These are phyloP conservation scores for Phenganax subtilis DNA, from an alignment of 92 coral and sea anemone genomes.

Conservation along the genomic window DNA sequence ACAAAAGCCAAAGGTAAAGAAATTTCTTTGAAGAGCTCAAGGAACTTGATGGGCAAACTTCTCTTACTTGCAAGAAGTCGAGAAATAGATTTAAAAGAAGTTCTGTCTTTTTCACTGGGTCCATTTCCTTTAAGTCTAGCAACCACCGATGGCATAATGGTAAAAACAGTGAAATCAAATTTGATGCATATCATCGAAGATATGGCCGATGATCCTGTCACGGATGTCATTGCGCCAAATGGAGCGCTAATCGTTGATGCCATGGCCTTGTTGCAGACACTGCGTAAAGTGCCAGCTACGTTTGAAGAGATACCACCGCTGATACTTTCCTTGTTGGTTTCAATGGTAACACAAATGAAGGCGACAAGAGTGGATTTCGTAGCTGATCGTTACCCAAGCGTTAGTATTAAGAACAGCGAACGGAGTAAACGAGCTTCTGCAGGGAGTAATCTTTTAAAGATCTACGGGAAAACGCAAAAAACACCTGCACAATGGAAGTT, in stretches of 20 bases:
- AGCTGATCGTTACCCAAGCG: neutral
- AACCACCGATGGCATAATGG: neutral
- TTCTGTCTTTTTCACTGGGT: too few species aligned
- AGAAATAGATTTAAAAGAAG: too few species aligned
- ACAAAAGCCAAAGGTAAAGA: too few species aligned
- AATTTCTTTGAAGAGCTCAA: too few species aligned
- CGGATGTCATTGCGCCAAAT: neutral
- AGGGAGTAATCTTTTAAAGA: neutral
- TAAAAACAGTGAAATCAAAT: constrained; percentile 6
- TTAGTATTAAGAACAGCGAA: too few species aligned
- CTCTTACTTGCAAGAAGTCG: too few species aligned
- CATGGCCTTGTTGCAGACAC: neutral
- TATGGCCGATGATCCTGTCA: neutral
- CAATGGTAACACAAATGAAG: neutral
- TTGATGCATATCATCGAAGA: neutral
- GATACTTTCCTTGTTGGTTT: neutral
- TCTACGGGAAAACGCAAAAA: neutral
- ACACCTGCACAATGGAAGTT: constrained; percentile 18
- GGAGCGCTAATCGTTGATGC: constrained; percentile 1
- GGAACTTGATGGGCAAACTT: too few species aligned
- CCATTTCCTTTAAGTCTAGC: neutral
- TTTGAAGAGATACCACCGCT: neutral
- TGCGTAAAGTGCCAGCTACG: neutral
- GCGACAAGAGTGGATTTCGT: neutral
- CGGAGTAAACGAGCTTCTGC: too few species aligned